phyloP scores from a whole-genome alignment of 37 sponge, comb jelly and placozoan genomes.

The Spongilla lacustris region DNA sequence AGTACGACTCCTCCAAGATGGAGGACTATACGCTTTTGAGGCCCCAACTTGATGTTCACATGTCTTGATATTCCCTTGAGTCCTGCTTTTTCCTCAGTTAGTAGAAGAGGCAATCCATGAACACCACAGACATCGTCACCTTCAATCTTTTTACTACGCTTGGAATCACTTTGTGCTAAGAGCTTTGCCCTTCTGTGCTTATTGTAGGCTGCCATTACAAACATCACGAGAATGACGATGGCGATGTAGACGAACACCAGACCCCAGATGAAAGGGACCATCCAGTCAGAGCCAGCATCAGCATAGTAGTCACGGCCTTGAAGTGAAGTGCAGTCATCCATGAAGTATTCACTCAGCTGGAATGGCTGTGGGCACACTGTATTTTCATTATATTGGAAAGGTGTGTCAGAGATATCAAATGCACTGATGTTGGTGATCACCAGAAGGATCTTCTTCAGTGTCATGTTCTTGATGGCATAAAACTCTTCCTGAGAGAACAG shows the following conservation, averaged over 20 bases:
- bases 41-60: constrained; percentile 81
- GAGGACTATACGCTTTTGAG: constrained; percentile 53
- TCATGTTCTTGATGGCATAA: constrained; percentile 47
- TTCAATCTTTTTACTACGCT: constrained; percentile 51
- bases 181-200: constrained; percentile 56
- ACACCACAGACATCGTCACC: constrained; percentile 59
- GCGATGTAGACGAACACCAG: constrained; percentile 69
- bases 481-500: constrained; percentile 79
- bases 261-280: constrained; percentile 75
- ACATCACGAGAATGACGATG: constrained; percentile 56
- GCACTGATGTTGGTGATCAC: constrained; percentile 53
- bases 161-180: constrained; percentile 26
- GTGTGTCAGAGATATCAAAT: constrained; percentile 54
- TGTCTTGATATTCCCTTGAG: constrained; percentile 44
- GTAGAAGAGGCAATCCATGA: constrained; percentile 60
- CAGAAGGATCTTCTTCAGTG: constrained; percentile 67
- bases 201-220: constrained; percentile 69
- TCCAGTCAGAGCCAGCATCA: constrained; percentile 47
- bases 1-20: constrained; percentile 41
- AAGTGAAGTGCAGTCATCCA: constrained; percentile 80
- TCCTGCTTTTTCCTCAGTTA: constrained; percentile 63
- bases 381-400: constrained; percentile 42
- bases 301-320: constrained; percentile 75
- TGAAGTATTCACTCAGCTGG: constrained; percentile 85
- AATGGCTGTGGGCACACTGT: constrained; percentile 81